Base-by-base conservation (phyloP, 2,113 vertebrate species). In the Dromiciops gliroides region DNA sequence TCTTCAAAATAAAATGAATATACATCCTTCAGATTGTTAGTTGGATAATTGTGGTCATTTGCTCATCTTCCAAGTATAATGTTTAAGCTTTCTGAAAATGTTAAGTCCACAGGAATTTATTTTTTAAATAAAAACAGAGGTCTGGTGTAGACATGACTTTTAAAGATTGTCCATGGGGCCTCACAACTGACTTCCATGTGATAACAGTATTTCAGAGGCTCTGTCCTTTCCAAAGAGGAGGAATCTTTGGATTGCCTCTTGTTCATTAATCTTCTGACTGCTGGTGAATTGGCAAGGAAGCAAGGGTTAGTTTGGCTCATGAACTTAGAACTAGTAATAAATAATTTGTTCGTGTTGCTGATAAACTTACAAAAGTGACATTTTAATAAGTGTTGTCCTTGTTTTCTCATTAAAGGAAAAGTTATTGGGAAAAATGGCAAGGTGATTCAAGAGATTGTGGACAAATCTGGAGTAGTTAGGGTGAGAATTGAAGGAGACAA, bases 391-490 rank as follows among this genome's bases (percentile, higher is more conserved):
- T 44, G 52, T 51, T 48, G 24, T 95, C 94, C 91, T 10, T 98
- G 97, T 97, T 98, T 94, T 94, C 95, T 97, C 96, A 94, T 97
- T 98, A 97, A 98, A 99, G 99, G 99, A 97, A 99, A 99, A 98
- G 99, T 99, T 94, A 99, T 99, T 98, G 99, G 99, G 92, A 99
- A 99, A 98, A 99, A 99, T 98, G 99, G 99, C 97, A 99, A 99
- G 98, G 99, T 99, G 93, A 99, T 99, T 98, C 99, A 99, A 95
- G 99, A 99, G 98, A 99, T 99, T 96, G 99, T 99, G 96, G 99
- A 99, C 97, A 99, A 99, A 97, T 99, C 99, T 97, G 99, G 99
- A 98, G 99, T 99, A 92, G 99, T 99, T 97, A 98, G 99, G 97
- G 99, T 99, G 97, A 98, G 99, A 98, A 99, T 99, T 98, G 99